Conservation (phyloP, 2,797 vertebrate species). For the Peromyscus eremicus region DNA sequence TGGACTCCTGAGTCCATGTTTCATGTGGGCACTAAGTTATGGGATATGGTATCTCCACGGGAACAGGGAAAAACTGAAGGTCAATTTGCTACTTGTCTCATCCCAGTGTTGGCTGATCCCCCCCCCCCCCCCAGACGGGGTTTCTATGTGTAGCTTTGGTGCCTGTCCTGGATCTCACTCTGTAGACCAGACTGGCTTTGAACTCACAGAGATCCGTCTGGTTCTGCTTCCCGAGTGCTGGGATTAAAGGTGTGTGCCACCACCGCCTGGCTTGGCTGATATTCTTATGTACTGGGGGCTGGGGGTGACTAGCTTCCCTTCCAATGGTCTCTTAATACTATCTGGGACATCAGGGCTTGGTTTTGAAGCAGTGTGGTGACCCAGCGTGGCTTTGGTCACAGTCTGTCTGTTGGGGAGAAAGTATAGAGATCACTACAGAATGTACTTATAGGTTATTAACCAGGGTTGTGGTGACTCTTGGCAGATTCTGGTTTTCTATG, state of each 20-base stretch:
- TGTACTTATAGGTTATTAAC: fast-evolving
- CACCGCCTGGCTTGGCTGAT: too few species aligned
- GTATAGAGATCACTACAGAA: not conserved
- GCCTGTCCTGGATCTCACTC: too few species aligned
- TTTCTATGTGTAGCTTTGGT: too few species aligned
- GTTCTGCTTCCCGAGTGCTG: too few species aligned
- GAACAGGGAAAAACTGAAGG: not conserved
- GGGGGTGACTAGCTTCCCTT: not conserved
- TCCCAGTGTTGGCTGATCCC: not conserved
- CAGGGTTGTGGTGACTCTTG: not conserved
- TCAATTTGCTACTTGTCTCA: not conserved
- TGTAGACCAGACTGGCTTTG: too few species aligned
- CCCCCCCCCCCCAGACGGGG: too few species aligned
- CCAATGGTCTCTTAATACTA: not conserved
- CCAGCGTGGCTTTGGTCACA: fast-evolving
- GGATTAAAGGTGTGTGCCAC: too few species aligned
- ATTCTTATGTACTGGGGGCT: fast-evolving
- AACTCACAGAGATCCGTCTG: too few species aligned
- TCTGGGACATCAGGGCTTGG: fast-evolving
- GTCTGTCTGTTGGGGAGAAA: not conserved
- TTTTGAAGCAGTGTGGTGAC: fast-evolving
- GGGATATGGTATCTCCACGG: not conserved
- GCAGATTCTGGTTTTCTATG: fast-evolving
- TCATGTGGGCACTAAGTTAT: not conserved
- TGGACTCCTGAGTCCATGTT: fast-evolving